phyloP scores from a whole-genome alignment of 2,888 invertebrate genomes.

The Gymnosoma rotundatum region DNA sequence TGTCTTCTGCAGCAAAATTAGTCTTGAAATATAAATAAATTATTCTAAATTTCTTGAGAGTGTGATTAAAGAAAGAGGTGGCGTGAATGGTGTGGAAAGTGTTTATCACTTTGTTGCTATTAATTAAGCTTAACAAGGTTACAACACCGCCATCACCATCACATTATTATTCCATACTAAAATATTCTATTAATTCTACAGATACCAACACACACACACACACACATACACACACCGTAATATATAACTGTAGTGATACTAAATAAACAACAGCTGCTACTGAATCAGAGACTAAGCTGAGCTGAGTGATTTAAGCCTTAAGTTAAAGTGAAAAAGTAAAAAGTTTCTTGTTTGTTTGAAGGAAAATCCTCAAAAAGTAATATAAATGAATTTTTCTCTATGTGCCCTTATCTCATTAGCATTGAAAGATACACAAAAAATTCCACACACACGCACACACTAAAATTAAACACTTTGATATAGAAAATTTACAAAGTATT shows the following conservation, averaged over 20 bases:
- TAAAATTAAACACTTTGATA: conserved; percentile 19
- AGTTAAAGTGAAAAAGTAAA: conserved; percentile 66
- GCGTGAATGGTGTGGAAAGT: conserved; percentile 70
- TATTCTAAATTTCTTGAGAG: conserved; percentile 25
- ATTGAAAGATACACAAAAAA: conserved; percentile 53
- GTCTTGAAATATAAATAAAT: conserved; percentile 1
- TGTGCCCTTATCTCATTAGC: conserved; percentile 80
- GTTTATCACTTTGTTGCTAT: conserved; percentile 82
- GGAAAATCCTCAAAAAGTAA: conserved; percentile 72
- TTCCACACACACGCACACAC: neutral
- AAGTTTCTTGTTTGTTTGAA: conserved; percentile 59
- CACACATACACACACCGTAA: neutral
- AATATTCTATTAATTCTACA: conserved; percentile 45
- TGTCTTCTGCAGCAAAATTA: too few species aligned
- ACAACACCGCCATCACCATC: conserved; percentile 79
- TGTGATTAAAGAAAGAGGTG: neutral
- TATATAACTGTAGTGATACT: conserved; percentile 8
- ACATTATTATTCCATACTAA: conserved; percentile 58
- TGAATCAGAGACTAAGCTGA: conserved; percentile 39
- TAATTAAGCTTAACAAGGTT: conserved; percentile 83
- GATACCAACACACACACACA: conserved; percentile 14
- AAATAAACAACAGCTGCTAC: conserved; percentile 68
- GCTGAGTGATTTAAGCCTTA: conserved; percentile 59
- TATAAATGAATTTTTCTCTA: conserved; percentile 78
- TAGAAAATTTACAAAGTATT: conserved; percentile 47